phyloP scores from a whole-genome alignment of 2,888 invertebrate genomes.

The Zonitis immaculata region DNA sequence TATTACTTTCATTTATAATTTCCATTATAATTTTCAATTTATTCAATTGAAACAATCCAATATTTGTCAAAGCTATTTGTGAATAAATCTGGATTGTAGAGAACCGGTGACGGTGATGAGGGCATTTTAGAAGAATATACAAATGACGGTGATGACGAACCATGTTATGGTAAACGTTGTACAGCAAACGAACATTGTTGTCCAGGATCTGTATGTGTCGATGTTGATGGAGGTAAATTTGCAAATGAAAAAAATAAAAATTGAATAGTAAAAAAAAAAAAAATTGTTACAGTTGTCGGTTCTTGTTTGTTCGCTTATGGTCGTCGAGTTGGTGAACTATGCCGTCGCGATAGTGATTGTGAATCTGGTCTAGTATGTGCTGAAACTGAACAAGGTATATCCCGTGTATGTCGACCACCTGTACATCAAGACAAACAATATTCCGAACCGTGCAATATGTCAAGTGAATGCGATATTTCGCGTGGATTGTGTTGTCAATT shows the following conservation, averaged over 20 bases:
- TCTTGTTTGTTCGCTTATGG: conserved; percentile 67
- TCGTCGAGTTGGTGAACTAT: conserved; percentile 75
- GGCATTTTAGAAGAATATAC: conserved; percentile 50
- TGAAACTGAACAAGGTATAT: conserved; percentile 60
- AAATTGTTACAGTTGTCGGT: conserved; percentile 58
- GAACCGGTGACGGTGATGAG: conserved; percentile 33
- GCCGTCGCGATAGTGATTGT: conserved; percentile 78
- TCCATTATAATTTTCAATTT: too few relatives aligned
- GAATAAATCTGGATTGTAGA: conserved; percentile 34
- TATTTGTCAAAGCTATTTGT: too few relatives aligned
- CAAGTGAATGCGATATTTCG: conserved; percentile 79
- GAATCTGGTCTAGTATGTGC: conserved; percentile 78
- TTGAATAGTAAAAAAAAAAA: too few relatives aligned
- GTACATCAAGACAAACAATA: conserved; percentile 74
- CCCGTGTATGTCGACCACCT: conserved; percentile 74
- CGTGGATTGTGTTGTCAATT: conserved; percentile 84
- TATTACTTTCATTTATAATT: too few relatives aligned
- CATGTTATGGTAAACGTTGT: conserved; percentile 74
- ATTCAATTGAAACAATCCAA: too few relatives aligned
- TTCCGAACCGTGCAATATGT: conserved; percentile 76
- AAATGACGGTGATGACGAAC: conserved; percentile 57
- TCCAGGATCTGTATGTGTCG: conserved; percentile 71
- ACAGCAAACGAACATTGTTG: conserved; percentile 79
- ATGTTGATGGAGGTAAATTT: conserved; percentile 58
- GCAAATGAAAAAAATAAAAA: too few relatives aligned